phyloP scores from a whole-genome alignment of 2,888 invertebrate genomes.

The Norana najaformis region DNA sequence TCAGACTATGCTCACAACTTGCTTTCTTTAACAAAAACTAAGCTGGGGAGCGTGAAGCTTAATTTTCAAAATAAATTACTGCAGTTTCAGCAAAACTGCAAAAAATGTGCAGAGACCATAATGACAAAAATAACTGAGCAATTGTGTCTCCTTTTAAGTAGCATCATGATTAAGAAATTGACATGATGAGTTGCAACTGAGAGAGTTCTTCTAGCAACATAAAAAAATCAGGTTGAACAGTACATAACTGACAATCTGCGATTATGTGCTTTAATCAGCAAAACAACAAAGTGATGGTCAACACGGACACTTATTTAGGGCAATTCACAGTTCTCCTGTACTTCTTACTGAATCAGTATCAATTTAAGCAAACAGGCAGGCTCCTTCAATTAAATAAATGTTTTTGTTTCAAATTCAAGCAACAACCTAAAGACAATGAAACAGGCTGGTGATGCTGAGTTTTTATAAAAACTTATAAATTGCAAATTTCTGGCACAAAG shows the following conservation, averaged over 20 bases:
- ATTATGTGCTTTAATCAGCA: not conserved
- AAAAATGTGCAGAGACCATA: not conserved
- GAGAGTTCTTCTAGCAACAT: not conserved
- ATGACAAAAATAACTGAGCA: not conserved
- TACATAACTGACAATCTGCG: conserved; percentile 7
- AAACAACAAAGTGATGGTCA: not conserved
- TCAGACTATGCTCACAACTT: not conserved
- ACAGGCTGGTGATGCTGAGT: too few species aligned
- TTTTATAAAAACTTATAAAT: too few species aligned
- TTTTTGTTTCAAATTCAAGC: not conserved
- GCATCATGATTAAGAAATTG: not conserved
- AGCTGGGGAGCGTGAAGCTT: not conserved
- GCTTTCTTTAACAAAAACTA: not conserved
- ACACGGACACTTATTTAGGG: not conserved
- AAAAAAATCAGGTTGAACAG: conserved; percentile 9
- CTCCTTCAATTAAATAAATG: not conserved
- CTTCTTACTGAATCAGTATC: too few species aligned
- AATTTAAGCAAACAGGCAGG: not conserved
- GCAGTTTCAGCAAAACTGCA: not conserved
- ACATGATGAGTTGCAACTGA: not conserved
- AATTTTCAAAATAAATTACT: not conserved
- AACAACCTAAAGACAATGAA: too few species aligned
- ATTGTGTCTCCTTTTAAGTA: conserved; percentile 3
- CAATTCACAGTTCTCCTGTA: too few species aligned
- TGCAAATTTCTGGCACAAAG: too few species aligned